Base-by-base conservation (phyloP, 2,113 vertebrate genomes). In the Plotosus lineatus region DNA sequence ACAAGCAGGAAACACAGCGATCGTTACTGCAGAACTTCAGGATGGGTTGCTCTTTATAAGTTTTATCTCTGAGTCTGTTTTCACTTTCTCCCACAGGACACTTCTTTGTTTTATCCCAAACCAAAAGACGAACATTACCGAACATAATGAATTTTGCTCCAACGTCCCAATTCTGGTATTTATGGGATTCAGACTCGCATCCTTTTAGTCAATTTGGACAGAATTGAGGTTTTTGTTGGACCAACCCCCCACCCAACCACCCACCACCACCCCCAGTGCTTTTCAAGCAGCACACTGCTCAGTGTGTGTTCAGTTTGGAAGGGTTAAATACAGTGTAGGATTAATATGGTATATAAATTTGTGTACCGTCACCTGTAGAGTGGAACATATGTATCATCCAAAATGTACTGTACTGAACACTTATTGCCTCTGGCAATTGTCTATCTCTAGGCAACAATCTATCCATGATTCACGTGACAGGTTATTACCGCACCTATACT, bases 1-100 rank as follows among this genome's bases (percentile, higher is more conserved):
- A 73, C 50, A 73, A 23, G 69, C 46, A 73, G 69, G 23, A 73
- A 73, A 73, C 36, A 73, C 33, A 51, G 31, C 50, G 33, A 51
- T 50, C 46, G 36, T 19, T 2, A 73, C 28, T 23, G 28, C 46
- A 51, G 28, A 51, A 21, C 17, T 19, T 51, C 46, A 36, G 17
- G 46, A 73, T 73, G 10, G 8, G 36, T 73, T 51, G 51, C 69
- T 21, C 31, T 51, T 46, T 10, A 73, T 36, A 36, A 73, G 51
- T 17, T 46, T 51, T 51, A 6, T 51, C 46, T 36, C 28, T 23
- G n/a, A n/a, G n/a, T n/a, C n/a, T n/a, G n/a, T 4, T 23, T 33
- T 51, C 46, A 23, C 7, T 36, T 46, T 36, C 31, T 51, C 69
- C 12, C 17, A 12, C 14, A 36, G 31, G 40, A 46, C n/a, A 5